Evolutionary conservation across 2,113 vertebrate species (phyloP).

Genomic region (Uria lomvia): DNA sequence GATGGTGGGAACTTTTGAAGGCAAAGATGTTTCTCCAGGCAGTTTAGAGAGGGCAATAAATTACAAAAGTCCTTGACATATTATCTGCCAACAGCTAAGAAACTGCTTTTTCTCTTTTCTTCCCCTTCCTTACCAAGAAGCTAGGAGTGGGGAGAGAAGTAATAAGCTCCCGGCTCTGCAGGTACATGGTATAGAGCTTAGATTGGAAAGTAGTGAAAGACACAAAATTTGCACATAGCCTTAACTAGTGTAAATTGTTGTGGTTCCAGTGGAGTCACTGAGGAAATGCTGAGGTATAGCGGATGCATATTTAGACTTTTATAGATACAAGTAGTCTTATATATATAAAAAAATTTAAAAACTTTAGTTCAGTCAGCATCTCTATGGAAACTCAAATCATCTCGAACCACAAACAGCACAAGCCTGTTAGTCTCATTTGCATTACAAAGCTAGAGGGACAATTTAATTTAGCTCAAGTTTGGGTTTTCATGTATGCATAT

Average conservation of each 20-base stretch:
- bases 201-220: background rate
- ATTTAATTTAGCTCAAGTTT: conserved; percentile 23
- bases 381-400: conserved; percentile 61
- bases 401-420: conserved; percentile 17
- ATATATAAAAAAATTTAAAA: background rate
- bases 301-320: conserved; percentile 37
- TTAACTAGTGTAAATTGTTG: background rate
- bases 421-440: conserved; percentile 46
- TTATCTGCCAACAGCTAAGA: background rate
- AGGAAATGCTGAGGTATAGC: conserved; percentile 10
- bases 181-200: background rate
- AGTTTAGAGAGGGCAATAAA: background rate
- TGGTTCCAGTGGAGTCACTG: background rate
- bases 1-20: background rate
- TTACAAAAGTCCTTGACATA: background rate
- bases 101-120: background rate
- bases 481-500: background rate
- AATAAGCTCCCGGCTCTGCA: background rate
- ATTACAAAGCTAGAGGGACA: conserved; percentile 28
- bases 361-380: conserved; percentile 38
- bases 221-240: conserved; percentile 6
- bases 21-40: background rate
- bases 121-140: background rate
- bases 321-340: conserved; percentile 9
- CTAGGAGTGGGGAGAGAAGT: background rate